Base-by-base conservation (phyloP, 2,797 vertebrate species). In the Chrysocyon brachyurus region DNA sequence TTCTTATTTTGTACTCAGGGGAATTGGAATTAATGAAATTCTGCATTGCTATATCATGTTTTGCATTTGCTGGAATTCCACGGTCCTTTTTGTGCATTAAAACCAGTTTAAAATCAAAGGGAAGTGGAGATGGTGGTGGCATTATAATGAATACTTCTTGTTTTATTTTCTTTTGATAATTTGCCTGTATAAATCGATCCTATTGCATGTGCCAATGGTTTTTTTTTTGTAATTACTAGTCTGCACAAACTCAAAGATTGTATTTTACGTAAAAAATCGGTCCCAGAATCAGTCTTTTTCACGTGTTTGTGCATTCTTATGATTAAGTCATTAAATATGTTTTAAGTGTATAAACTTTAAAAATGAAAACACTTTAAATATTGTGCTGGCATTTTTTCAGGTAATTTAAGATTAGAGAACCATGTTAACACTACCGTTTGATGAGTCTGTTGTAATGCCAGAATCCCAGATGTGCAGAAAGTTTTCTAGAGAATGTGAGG, bases 381-480 rank as follows among this genome's bases (percentile, higher is more conserved):
- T 97, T 99, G 97, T 99, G 97, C 98, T 99, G 98, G 98, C 97
- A 98, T 97, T 99, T 98, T 98, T 98, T 98, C 98, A 98, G 99
- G 99, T 99, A 97, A 98, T 98, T 98, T 99, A 98, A 98, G 96
- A 98, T 98, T 98, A 97, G 98, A 98, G 98, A 99, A 98, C 98
- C 99, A 99, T 99, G 99, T 98, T 99, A 99, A 99, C 99, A 64
- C 99, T 99, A 98, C 99, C 99, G 36, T 99, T 99, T 98, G 99
- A 99, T 98, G 99, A 99, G 98, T 99, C 99, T 99, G 99, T 99
- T 98, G 98, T 99, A 99, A 99, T 99, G 99, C 99, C 99, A 97
- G 99, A 99, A 98, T 99, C 99, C 98, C 99, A 99, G 98, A 99
- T 99, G 96, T 99, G 99, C 98, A 99, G 99, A 98, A 99, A 99